These are phyloP conservation scores for Schizothorax lantsangensis DNA, from an alignment of 2,797 vertebrate genomes.

Conservation along the genomic window DNA sequence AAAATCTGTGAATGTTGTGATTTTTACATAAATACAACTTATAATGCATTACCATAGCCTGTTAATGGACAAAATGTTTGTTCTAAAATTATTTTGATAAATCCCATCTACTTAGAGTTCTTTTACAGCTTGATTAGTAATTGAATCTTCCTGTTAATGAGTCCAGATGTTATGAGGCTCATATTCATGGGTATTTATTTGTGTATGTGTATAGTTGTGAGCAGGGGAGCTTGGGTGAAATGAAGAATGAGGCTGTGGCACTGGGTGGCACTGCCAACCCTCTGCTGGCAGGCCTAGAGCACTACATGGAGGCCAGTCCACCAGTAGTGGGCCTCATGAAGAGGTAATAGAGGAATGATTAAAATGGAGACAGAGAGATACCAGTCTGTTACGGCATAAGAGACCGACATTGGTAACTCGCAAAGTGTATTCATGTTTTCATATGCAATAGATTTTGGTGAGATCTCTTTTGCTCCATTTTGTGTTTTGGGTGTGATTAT, in stretches of 20 bases:
- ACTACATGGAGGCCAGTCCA: slow-evolving; percentile 72
- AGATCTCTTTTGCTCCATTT: slow-evolving; percentile 54
- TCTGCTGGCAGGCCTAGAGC: slow-evolving; percentile 74
- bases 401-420: neutral
- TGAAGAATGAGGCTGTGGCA: slow-evolving; percentile 70
- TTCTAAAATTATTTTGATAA: neutral
- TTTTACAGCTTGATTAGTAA: neutral
- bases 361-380: slow-evolving; percentile 62
- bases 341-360: slow-evolving; percentile 71
- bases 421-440: slow-evolving; percentile 8
- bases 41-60: neutral
- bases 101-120: neutral
- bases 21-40: neutral
- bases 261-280: slow-evolving; percentile 67
- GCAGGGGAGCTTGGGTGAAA: slow-evolving; percentile 64
- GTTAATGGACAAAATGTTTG: neutral
- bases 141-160: neutral
- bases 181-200: slow-evolving; percentile 28
- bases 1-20: neutral
- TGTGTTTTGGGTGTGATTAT: slow-evolving; percentile 25
- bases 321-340: slow-evolving; percentile 64
- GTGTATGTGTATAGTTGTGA: slow-evolving; percentile 42
- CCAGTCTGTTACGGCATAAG: neutral
- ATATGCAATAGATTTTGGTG: slow-evolving; percentile 13
- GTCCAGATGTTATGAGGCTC: neutral